Evolutionary conservation across 2,113 vertebrate species (phyloP), one percentile per base, ranked within the genome.

Genomic region (Petromus typicus): DNA sequence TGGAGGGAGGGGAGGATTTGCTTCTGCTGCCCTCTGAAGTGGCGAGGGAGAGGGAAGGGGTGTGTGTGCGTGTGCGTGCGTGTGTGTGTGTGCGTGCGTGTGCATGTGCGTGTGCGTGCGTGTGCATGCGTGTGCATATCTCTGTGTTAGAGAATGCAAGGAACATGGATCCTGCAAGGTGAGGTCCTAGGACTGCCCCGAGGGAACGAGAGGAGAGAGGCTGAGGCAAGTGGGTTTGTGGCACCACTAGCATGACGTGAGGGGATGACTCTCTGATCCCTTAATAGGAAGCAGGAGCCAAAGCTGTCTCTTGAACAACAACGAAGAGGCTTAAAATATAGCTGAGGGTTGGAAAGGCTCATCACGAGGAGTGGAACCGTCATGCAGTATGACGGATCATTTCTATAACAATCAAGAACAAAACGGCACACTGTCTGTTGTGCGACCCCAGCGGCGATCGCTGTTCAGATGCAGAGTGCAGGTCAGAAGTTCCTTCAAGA

Each of bases 121-220:
- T n/a, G n/a, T n/a, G n/a, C n/a, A n/a, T n/a, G n/a, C n/a, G n/a
- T n/a, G n/a, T n/a, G n/a, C n/a, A n/a, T n/a, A n/a, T n/a, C n/a
- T n/a, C n/a, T n/a, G n/a, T n/a, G n/a, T n/a, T n/a, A 73, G 37
- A 73, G 17, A 45, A 22, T 91, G 30, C 27, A 45, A 81, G 30
- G 34, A 7, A 22, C 5, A 20, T 10, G 32, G 54, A 12, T 5
- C 11, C 25, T 12, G 17, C 0, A 5, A 76, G 51, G 13, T 0
- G 5, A 91, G 73, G 17, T 40, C 22, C 18, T 75, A 56, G 40
- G 48, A n/a, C 1, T 75, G 75, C 48, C 51, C 25, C 30, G 45
- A 34, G n/a, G 71, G 78, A 56, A 56, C 11, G 54, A 10, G 17
- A 69, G n/a, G 30, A 37, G 12, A 82, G 66, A 8, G 1, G 37